Base-by-base conservation (phyloP, 1,140 invertebrate species). In the Laupala kohalensis region DNA sequence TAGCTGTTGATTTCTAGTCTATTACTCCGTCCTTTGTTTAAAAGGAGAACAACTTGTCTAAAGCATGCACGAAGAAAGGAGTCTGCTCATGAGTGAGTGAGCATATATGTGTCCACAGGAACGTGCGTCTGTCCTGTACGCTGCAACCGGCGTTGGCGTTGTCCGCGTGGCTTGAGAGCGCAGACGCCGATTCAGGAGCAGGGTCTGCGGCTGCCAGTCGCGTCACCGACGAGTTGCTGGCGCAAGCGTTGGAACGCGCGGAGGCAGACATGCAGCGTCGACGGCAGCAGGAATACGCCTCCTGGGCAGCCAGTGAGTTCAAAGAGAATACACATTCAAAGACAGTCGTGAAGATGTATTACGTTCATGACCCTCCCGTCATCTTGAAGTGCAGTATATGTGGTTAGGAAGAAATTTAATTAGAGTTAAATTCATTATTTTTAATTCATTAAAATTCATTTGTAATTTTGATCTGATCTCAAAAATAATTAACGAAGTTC, bases 111-210 rank as follows among this genome's bases (percentile, higher is more conserved):
- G n/a, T n/a, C n/a, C 6, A 3, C 72, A 91, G 89, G 69, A 96
- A 95, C 77, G 90, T 90, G 6, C 86, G 86, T 6, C 89, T 95
- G 75, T 85, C 86, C 63, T 96, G 93, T 78, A 84, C 87, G 5
- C 89, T 90, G 77, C 87, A 91, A 76, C 81, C 81, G 27, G 79
- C 84, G 4, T 80, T 92, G 2, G 87, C 90, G 72, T 76, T 92
- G 3, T 77, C 83, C 2, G 82, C 86, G 0, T 91, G 89, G 89
- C 37, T 13, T 53, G 27, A 53, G 2, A 24, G 62, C n/a, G 30
- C 67, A 19, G 37, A 71, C 6, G n/a, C n/a, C n/a, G n/a, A n/a
- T n/a, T n/a, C n/a, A n/a, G n/a, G n/a, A n/a, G n/a, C n/a, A n/a
- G n/a, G n/a, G n/a, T n/a, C n/a, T n/a, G n/a, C n/a, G n/a, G 19